A percentile compares a stretch with the other conserved stretches of the same genome.
phyloP scores from a whole-genome alignment of 2,797 vertebrate genomes.

The Darevskia mixta region DNA sequence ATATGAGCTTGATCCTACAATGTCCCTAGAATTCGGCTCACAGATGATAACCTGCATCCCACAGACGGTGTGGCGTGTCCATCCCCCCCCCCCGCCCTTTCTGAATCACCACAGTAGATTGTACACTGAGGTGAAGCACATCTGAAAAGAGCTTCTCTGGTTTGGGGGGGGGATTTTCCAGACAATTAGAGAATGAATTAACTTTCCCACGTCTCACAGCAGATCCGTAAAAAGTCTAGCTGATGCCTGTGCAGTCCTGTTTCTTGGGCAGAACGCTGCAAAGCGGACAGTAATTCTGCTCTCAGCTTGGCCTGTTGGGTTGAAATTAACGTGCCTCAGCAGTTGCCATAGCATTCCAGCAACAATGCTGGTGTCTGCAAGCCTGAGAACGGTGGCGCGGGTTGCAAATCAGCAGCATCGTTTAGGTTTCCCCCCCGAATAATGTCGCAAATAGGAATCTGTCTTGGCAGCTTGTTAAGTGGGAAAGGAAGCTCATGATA shows the following conservation, averaged over 20 bases:
- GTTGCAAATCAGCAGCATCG: constrained; percentile 14
- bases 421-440: constrained; percentile 33
- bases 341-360: constrained; percentile 1
- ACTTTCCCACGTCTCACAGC: background rate
- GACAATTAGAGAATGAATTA: background rate
- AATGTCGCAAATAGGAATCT: constrained; percentile 15
- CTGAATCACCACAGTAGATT: background rate
- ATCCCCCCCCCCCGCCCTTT: too few relatives aligned
- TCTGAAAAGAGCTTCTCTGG: background rate
- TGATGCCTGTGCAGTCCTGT: background rate
- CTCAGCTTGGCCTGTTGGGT: constrained; percentile 8
- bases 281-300: background rate
- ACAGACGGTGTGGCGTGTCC: too few relatives aligned
- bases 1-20: too few relatives aligned
- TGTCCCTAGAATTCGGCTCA: too few relatives aligned
- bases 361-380: background rate
- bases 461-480: constrained; percentile 32
- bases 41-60: too few relatives aligned
- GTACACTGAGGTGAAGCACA: background rate
- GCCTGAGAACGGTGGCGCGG: background rate
- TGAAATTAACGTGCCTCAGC: background rate
- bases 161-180: background rate
- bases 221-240: background rate
- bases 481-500: constrained; percentile 21
- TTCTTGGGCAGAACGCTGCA: background rate